Conservation (phyloP, 2,888 invertebrate species). For the Drosophila atripex region DNA sequence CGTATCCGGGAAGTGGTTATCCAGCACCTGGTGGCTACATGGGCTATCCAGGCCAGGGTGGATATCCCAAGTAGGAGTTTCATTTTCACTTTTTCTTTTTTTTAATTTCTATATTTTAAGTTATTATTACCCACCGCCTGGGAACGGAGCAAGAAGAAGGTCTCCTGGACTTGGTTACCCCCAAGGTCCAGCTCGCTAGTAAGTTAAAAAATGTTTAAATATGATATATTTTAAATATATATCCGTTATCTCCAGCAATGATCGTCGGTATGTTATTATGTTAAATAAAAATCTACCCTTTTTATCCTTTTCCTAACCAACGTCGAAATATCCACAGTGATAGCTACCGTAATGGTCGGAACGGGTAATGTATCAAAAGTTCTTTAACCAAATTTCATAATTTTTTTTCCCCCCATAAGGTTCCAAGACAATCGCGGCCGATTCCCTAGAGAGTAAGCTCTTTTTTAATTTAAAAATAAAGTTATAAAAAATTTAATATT, state of each 20-base stretch:
- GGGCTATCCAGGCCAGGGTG: not conserved
- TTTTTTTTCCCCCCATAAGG: not conserved
- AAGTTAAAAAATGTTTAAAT: not conserved
- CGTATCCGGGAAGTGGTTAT: not conserved
- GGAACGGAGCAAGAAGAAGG: not conserved
- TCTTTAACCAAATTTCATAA: not conserved
- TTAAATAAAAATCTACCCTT: not conserved
- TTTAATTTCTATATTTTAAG: slow-evolving; percentile 1
- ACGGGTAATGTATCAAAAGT: not conserved
- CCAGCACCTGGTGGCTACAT: slow-evolving; percentile 5
- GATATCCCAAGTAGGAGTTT: slow-evolving; percentile 7
- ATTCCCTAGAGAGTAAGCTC: not conserved
- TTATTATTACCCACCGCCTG: slow-evolving; percentile 5
- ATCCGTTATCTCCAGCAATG: not conserved
- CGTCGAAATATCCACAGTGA: not conserved
- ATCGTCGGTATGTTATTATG: not conserved
- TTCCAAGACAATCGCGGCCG: not conserved
- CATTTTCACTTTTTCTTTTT: not conserved
- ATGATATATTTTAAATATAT: not conserved
- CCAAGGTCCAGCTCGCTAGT: not conserved
- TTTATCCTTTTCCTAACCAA: not conserved
- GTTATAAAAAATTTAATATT: not conserved
- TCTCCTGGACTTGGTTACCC: not conserved
- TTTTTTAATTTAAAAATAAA: not conserved
- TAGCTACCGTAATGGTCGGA: not conserved